phyloP scores from a whole-genome alignment of 2,888 invertebrate genomes.

The Thecocarcelia acutangulata region DNA sequence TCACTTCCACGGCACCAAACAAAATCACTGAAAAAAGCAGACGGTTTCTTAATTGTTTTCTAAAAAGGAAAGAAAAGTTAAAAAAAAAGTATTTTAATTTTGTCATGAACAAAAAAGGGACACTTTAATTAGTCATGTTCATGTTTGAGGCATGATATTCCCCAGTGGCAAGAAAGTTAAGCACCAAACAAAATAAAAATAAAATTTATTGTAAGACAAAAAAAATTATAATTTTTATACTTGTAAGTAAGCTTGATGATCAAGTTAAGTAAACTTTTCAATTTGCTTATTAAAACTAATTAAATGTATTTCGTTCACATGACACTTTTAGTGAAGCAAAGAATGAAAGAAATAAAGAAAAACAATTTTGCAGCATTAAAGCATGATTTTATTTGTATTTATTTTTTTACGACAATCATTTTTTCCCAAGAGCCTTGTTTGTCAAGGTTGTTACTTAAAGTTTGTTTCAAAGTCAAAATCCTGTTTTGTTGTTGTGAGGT shows the following conservation, averaged over 20 bases:
- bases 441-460: constrained; percentile 10
- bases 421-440: background rate
- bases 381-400: too few species aligned
- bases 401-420: too few species aligned
- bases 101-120: background rate
- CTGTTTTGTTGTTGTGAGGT: too few species aligned
- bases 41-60: background rate
- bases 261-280: constrained; percentile 26
- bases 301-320: constrained; percentile 1
- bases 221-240: too few species aligned
- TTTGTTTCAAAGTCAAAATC: constrained; percentile 4
- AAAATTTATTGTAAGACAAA: constrained; percentile 2
- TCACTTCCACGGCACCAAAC: background rate
- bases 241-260: background rate
- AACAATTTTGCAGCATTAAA: background rate
- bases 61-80: background rate
- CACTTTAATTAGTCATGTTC: constrained; percentile 6
- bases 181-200: background rate
- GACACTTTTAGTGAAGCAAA: background rate
- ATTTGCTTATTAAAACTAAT: constrained; percentile 37
- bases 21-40: background rate
- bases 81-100: background rate
- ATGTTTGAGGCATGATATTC: background rate
- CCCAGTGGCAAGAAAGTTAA: background rate
- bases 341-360: background rate